Evolutionary conservation across 2,888 invertebrate species (phyloP).

Genomic region (Listrodromus nycthemerus): DNA sequence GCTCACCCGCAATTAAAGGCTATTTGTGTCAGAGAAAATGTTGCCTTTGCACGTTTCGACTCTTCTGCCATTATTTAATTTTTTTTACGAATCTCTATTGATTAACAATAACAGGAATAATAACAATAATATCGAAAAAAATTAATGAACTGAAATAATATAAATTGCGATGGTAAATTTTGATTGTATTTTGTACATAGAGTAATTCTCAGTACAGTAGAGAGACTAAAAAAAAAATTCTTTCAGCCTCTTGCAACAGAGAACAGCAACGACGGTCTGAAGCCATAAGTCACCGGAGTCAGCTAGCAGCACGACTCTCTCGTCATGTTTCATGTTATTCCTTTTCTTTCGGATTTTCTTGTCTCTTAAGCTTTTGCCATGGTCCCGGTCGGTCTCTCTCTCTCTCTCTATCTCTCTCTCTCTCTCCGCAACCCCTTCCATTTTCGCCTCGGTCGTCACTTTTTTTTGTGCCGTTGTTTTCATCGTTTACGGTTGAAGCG

Average conservation of each 20-base stretch:
- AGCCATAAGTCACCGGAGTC: slow-evolving; percentile 41
- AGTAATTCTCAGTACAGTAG: neutral
- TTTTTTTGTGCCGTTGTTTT: slow-evolving; percentile 18
- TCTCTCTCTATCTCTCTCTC: slow-evolving; percentile 1
- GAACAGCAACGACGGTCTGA: slow-evolving; percentile 23
- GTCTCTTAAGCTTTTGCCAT: slow-evolving; percentile 30
- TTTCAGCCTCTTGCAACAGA: slow-evolving; percentile 44
- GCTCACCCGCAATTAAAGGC: neutral
- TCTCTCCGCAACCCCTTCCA: slow-evolving; percentile 4
- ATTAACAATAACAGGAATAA: neutral
- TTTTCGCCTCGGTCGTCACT: slow-evolving; percentile 12
- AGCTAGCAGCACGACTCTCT: slow-evolving; percentile 29
- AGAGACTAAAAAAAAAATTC: slow-evolving; percentile 34
- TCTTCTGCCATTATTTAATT: neutral
- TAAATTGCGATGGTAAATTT: neutral
- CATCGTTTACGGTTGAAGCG: neutral
- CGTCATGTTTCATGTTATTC: slow-evolving; percentile 67
- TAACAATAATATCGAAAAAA: neutral
- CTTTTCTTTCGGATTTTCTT: slow-evolving; percentile 52
- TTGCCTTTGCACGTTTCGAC: neutral
- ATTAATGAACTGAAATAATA: neutral
- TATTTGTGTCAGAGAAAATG: neutral
- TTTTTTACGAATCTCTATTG: neutral
- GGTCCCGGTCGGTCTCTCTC: neutral
- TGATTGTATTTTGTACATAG: neutral